Conservation (phyloP, 2,113 vertebrate species). For the Cathartes aura region DNA sequence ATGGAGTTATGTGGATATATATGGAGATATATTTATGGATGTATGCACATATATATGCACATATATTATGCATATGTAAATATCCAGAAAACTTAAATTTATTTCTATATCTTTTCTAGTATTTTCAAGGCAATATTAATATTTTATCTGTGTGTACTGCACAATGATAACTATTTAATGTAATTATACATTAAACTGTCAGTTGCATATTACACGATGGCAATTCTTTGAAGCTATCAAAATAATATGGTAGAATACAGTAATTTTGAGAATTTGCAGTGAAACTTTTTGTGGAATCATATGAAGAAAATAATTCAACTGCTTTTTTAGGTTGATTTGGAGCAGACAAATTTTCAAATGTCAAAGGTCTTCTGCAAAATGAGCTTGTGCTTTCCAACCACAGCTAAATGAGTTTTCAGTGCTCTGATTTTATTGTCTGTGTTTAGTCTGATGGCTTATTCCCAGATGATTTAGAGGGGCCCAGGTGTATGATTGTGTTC, state of each 20-base stretch:
- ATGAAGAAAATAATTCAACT: not conserved
- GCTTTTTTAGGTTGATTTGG: not conserved
- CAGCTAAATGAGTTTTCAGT: not conserved
- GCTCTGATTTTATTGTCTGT: not conserved
- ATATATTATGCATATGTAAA: not conserved
- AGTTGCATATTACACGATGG: not conserved
- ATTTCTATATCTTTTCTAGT: not conserved
- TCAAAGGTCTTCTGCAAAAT: not conserved
- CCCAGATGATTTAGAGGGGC: not conserved
- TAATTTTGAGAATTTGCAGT: not conserved
- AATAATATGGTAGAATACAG: not conserved
- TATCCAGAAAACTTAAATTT: not conserved
- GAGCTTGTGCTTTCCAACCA: not conserved
- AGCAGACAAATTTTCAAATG: not conserved
- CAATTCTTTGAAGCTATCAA: not conserved
- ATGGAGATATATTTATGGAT: not conserved
- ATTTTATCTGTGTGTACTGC: not conserved
- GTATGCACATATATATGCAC: not conserved
- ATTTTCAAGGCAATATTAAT: not conserved
- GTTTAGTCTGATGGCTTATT: not conserved
- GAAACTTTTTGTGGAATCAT: not conserved
- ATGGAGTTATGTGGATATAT: not conserved
- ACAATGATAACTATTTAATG: not conserved
- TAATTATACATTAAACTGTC: not conserved
- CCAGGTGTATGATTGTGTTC: not conserved